Conservation (phyloP, 2,113 vertebrate species). For the Ranitomeya variabilis region DNA sequence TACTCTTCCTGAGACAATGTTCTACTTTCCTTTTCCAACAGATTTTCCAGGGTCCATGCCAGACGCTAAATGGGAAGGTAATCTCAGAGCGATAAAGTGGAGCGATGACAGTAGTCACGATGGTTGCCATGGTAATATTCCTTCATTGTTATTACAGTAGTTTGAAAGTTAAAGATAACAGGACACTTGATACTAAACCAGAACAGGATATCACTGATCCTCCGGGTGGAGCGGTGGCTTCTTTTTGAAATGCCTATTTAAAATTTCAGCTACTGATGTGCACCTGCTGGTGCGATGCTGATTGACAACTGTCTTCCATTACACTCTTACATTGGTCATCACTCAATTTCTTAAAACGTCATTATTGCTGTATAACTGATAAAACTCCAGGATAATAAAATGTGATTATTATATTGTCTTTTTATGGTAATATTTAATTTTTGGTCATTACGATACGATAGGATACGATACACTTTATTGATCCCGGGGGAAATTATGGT, state of each 20-base stretch:
- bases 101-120: conserved; percentile 67
- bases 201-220: conserved; percentile 21
- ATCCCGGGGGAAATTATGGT: too few relatives aligned
- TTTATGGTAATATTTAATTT: too few relatives aligned
- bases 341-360: too few relatives aligned
- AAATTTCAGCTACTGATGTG: conserved; percentile 13
- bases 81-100: conserved; percentile 72
- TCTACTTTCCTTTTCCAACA: conserved; percentile 54
- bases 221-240: not conserved
- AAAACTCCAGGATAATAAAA: not conserved
- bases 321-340: not conserved
- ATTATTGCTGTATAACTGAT: not conserved
- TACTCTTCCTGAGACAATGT: conserved; percentile 4
- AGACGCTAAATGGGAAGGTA: conserved; percentile 67
- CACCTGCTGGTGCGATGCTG: not conserved
- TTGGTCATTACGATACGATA: too few relatives aligned
- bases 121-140: conserved; percentile 70
- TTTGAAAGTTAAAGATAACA: conserved; percentile 50
- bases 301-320: not conserved
- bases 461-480: too few relatives aligned
- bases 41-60: conserved; percentile 72
- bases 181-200: conserved; percentile 31
- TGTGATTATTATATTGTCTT: not conserved
- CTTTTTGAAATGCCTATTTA: conserved; percentile 18
- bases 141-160: conserved; percentile 42